These are phyloP conservation scores for Illadopsis cleaveri DNA, from an alignment of 2,113 vertebrate genomes.

Conservation along the genomic window DNA sequence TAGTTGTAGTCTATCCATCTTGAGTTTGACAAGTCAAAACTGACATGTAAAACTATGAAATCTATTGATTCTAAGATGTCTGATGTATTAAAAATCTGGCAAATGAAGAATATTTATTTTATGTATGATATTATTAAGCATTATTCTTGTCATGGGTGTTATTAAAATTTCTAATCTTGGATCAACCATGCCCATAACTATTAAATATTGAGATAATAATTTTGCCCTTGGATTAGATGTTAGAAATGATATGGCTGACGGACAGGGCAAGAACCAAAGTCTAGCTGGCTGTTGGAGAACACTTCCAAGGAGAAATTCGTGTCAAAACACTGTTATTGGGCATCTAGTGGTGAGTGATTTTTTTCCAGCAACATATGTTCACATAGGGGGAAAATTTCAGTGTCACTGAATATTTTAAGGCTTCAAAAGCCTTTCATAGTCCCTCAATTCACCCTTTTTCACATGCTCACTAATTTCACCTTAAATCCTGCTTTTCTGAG, in stretches of 20 bases:
- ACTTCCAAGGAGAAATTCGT: background rate
- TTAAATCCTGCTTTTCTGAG: background rate
- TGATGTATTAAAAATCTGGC: background rate
- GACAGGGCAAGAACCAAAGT: background rate
- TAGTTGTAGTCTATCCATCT: background rate
- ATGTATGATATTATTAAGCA: background rate
- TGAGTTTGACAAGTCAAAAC: background rate
- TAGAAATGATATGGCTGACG: background rate
- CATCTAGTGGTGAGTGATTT: background rate
- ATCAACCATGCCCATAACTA: background rate
- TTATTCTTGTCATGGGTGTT: background rate
- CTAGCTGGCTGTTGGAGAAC: background rate
- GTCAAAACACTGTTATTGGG: accelerated
- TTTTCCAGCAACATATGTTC: background rate
- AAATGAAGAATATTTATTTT: background rate
- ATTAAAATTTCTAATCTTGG: background rate
- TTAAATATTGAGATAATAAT: background rate
- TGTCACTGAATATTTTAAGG: background rate
- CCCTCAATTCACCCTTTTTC: background rate
- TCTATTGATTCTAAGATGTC: background rate
- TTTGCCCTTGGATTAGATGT: background rate
- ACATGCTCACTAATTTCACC: background rate
- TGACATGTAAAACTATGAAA: background rate
- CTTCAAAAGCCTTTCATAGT: background rate
- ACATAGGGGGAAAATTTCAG: background rate